Evolutionary conservation across 2,113 vertebrate genomes (phyloP), one percentile per base, ranked within the genome.

Genomic region (Anseranas semipalmata): DNA sequence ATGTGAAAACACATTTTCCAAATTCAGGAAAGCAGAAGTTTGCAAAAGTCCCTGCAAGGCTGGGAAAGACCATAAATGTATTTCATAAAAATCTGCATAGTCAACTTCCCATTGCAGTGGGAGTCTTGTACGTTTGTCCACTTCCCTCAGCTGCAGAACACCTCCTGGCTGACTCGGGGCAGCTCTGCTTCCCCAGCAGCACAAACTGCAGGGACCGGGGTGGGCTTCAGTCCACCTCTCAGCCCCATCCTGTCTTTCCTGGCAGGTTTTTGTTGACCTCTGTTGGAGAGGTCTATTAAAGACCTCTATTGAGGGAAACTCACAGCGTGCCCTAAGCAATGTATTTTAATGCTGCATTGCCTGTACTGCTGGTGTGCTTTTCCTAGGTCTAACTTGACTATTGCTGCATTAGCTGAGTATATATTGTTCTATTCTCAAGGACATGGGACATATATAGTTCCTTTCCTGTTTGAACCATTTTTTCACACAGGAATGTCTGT

Each of bases 221-320:
- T 13, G 53, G 60, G 71, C 56, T 78, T 74, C 74, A 81, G 19
- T 25, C 27, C 41, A 15, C 7, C 10, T 12, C 71, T 74, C 65
- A 78, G 41, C 73, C 12, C 55, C 56, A 25, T 12, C 39, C 59
- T 53, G 27, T 22, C 15, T 5, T 58, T 89, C 24, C 24, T 59
- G 74, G 37, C 20, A 89, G 19, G 10, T n/a, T 59, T 76, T 58
- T 62, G 43, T 43, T 46, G 46, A 74, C 24, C 8, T 65, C 39
- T 82, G 4, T 55, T 65, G 59, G 50, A 27, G 50, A 52, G 50
- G 50, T 52, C 50, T 65, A 28, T 83, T 72, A 22, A 39, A 63
- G 50, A 37, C 15, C 13, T 74, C 25, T 37, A 0, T 0, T 19
- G 22, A 43, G 32, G 52, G 37, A 46, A 41, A 3, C 39, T 59